phyloP scores from a whole-genome alignment of 2,113 vertebrate species.

The Plotosus lineatus region DNA sequence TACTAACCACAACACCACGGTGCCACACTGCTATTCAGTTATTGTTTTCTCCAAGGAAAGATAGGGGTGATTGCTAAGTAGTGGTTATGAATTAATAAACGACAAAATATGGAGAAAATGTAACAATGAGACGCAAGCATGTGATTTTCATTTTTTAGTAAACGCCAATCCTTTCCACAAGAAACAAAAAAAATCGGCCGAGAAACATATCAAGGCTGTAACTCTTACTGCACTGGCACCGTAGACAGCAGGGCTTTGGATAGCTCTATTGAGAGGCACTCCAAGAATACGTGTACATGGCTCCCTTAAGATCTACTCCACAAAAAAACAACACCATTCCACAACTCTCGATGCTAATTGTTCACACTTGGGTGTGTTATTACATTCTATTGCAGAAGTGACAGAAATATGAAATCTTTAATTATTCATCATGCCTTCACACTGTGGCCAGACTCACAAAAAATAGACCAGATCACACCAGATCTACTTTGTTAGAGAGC shows the following conservation, averaged over 20 bases:
- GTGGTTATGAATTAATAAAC: no score
- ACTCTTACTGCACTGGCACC: neutral
- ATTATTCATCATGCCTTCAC: constrained; percentile 74
- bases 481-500: constrained; percentile 33
- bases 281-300: constrained; percentile 18
- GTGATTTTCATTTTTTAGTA: neutral
- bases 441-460: constrained; percentile 38
- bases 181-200: neutral
- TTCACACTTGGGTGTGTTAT: constrained; percentile 81
- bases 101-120: no score
- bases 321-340: constrained; percentile 73
- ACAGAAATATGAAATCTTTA: constrained; percentile 78
- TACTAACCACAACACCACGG: no score
- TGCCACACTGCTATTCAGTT: no score
- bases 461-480: constrained; percentile 43
- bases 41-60: no score
- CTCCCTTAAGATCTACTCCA: constrained; percentile 50
- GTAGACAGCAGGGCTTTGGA: constrained; percentile 10
- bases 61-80: no score
- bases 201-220: neutral
- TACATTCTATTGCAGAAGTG: constrained; percentile 81
- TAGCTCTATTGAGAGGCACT: neutral
- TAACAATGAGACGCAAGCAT: no score
- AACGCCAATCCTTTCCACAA: neutral
- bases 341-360: constrained; percentile 75